phyloP scores from a whole-genome alignment of 2,888 invertebrate species.

The Phaedon cochleariae region DNA sequence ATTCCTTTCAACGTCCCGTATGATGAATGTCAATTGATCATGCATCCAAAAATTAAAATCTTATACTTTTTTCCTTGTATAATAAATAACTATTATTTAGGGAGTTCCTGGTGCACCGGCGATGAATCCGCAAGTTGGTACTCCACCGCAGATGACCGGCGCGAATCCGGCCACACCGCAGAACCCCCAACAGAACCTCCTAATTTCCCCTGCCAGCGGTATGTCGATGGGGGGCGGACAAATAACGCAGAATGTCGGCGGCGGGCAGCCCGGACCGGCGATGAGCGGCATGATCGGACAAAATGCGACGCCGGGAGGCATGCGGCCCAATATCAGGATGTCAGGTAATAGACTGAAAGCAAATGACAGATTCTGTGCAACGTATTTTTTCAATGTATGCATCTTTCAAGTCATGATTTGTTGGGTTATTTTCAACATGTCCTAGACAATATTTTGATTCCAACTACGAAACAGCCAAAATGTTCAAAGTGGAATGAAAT shows the following conservation, averaged over 20 bases:
- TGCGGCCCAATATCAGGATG: constrained; percentile 56
- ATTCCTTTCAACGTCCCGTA: too few species aligned
- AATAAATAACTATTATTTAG: too few species aligned
- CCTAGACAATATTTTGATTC: too few species aligned
- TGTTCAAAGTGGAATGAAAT: too few species aligned
- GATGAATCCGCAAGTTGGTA: constrained; percentile 56
- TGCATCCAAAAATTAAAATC: too few species aligned
- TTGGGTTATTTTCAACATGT: neutral
- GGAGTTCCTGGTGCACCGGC: constrained; percentile 48
- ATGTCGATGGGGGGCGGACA: constrained; percentile 70
- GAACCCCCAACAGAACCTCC: constrained; percentile 59
- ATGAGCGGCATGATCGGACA: constrained; percentile 55
- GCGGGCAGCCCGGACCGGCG: constrained; percentile 55
- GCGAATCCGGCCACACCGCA: constrained; percentile 51
- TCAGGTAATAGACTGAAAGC: constrained; percentile 45
- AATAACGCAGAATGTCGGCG: constrained; percentile 65
- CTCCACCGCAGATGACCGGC: constrained; percentile 53
- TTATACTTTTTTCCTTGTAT: too few species aligned
- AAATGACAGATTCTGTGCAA: neutral
- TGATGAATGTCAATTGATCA: too few species aligned
- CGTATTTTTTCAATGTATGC: too few species aligned
- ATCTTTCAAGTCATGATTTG: too few species aligned
- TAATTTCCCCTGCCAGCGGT: constrained; percentile 65
- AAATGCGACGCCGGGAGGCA: constrained; percentile 53
- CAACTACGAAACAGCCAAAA: too few species aligned